Conservation (phyloP, 2,113 vertebrate genomes). For the Aepyceros melampus region DNA sequence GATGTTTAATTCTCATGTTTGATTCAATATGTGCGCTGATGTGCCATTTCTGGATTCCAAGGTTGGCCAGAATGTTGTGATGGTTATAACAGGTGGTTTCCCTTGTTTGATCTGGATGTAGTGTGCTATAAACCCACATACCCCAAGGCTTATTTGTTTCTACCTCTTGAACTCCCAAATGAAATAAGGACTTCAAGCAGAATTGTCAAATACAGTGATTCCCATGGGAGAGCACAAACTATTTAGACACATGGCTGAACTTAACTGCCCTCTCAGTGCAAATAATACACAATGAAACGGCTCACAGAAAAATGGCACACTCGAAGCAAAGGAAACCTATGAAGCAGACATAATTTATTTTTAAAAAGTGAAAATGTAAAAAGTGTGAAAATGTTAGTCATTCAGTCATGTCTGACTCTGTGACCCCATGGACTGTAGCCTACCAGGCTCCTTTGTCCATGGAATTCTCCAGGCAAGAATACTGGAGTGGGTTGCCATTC, state of each 20-base stretch:
- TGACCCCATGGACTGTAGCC: background rate
- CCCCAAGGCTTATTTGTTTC: background rate
- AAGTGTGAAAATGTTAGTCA: background rate
- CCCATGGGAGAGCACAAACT: background rate
- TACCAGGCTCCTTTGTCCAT: background rate
- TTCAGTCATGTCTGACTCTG: background rate
- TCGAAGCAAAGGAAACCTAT: background rate
- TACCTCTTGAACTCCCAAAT: background rate
- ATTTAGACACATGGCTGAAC: background rate
- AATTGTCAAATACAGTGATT: background rate
- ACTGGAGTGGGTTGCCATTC: background rate
- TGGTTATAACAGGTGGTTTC: background rate
- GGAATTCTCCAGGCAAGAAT: background rate
- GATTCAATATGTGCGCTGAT: background rate
- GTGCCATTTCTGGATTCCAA: background rate
- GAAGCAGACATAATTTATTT: background rate
- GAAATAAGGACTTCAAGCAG: background rate
- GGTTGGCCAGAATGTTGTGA: background rate
- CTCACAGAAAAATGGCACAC: background rate
- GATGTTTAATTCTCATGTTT: background rate
- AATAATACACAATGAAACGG: background rate
- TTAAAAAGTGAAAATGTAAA: background rate
- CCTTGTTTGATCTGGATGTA: background rate
- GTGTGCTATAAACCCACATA: background rate
- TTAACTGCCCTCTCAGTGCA: background rate